Base-by-base conservation (phyloP, 1,140 invertebrate species). In the Pseudoatta argentina region DNA sequence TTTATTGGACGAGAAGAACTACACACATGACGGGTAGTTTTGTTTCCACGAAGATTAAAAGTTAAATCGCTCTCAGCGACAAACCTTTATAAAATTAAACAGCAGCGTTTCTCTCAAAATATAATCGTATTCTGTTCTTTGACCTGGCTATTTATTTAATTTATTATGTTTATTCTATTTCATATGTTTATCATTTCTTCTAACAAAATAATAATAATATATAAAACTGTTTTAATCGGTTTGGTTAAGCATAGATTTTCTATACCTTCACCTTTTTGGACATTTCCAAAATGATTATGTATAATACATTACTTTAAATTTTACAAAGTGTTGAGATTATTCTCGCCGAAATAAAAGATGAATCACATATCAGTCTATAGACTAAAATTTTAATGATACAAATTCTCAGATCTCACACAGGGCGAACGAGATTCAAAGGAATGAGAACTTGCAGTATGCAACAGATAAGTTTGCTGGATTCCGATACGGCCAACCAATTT, bases 1-100 rank as follows among this genome's bases (percentile, higher is more conserved):
- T 86, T 89, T 67, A 63, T 76, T 77, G 24, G 66, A 78, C 85
- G 89, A 48, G 82, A 66, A 39, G 53, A 48, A 51, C 6, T 53
- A 24, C 63, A 76, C 2, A 30, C 14, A 27, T 10, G 30, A 14
- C 6, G 8, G 39, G 7, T 24, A 55, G 14, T 27, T 69, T 24
- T 81, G 27, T 24, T 27, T 69, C 18, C 64, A 55, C 3, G 16
- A 34, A 66, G 27, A 63, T 71, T 21, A 21, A 79, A 67, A 51
- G 3, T 21, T 21, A 24, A 79, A 55, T 57, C n/a, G 48, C 7
- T 1, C 7, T 51, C 27, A 12, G 5, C 6, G 18, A 16, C 16
- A 27, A 59, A 51, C 14, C 44, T 77, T 64, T 77, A 30, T 14
- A 78, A 64, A 51, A 66, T 66, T 64, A 63, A 18, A 5, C 4